Conservation (phyloP, 2,888 invertebrate genomes). For the Liopterus haemorrhoidalis region DNA sequence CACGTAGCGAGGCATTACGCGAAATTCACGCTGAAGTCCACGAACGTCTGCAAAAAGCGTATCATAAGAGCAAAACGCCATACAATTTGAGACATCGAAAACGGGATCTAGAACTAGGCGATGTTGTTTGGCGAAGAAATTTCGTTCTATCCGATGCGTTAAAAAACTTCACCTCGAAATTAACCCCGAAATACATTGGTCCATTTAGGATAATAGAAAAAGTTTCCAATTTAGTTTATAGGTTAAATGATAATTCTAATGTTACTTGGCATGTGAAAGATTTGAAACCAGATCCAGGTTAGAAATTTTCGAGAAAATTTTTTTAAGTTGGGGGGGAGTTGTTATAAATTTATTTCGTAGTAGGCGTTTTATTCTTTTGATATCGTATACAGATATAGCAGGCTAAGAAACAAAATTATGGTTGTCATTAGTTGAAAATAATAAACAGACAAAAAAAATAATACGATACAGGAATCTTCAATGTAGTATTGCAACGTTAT, state of each 20-base stretch:
- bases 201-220: slow-evolving; percentile 15
- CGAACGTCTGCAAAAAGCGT: slow-evolving; percentile 2
- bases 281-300: slow-evolving; percentile 8
- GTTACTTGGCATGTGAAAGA: slow-evolving; percentile 10
- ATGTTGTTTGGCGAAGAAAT: slow-evolving; percentile 2
- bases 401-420: too few species aligned
- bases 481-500: too few species aligned
- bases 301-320: too few species aligned
- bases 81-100: background rate
- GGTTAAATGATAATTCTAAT: background rate
- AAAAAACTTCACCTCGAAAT: slow-evolving; percentile 19
- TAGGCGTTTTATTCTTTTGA: too few species aligned
- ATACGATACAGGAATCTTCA: too few species aligned
- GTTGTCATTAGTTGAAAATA: too few species aligned
- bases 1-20: background rate
- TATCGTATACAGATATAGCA: too few species aligned
- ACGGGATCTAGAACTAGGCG: background rate
- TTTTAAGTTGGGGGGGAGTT: too few species aligned
- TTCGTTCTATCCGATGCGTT: slow-evolving; percentile 17
- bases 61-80: background rate
- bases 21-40: background rate
- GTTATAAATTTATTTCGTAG: too few species aligned
- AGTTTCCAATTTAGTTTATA: background rate
- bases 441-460: too few species aligned
- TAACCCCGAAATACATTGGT: slow-evolving; percentile 24